Evolutionary conservation across 2,113 vertebrate genomes (phyloP).

Genomic region (Polypterus senegalus): DNA sequence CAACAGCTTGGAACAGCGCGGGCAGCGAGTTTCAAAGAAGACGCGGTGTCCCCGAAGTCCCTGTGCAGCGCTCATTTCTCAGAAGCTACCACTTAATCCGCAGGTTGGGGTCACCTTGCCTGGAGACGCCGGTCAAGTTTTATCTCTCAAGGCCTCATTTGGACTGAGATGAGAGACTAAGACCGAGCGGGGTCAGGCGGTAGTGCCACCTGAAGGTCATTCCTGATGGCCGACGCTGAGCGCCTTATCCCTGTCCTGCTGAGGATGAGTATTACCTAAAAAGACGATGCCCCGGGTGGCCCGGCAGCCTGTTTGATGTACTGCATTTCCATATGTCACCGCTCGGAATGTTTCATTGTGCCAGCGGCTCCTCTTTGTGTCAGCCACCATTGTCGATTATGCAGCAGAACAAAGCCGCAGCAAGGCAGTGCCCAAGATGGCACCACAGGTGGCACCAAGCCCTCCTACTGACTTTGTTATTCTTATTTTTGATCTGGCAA

Average conservation of each 20-base stretch:
- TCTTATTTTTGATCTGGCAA: too few species aligned
- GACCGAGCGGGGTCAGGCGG: slow-evolving; percentile 34
- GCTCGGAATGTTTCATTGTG: too few species aligned
- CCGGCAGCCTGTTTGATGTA: too few species aligned
- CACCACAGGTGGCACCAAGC: too few species aligned
- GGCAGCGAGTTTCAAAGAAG: slow-evolving; percentile 45
- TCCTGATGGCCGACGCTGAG: slow-evolving; percentile 35
- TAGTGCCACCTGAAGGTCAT: slow-evolving; percentile 39
- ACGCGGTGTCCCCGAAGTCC: slow-evolving; percentile 10
- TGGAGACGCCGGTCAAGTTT: slow-evolving; percentile 33
- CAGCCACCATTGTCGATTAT: too few species aligned
- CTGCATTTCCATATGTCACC: too few species aligned
- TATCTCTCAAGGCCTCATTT: slow-evolving; percentile 35
- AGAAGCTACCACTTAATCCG: slow-evolving; percentile 28
- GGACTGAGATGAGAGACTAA: slow-evolving; percentile 44
- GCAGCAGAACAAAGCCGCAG: too few species aligned
- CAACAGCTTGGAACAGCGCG: slow-evolving; percentile 54
- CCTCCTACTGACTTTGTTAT: too few species aligned
- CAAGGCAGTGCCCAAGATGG: too few species aligned
- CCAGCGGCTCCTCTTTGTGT: too few species aligned
- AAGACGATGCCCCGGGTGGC: slow-evolving; percentile 8
- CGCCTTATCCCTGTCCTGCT: slow-evolving; percentile 28
- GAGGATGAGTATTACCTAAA: slow-evolving; percentile 6
- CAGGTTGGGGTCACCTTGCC: slow-evolving; percentile 15
- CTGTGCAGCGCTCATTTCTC: slow-evolving; percentile 50